phyloP scores from a whole-genome alignment of 2,888 invertebrate species.

The Falcaria lacertinaria region DNA sequence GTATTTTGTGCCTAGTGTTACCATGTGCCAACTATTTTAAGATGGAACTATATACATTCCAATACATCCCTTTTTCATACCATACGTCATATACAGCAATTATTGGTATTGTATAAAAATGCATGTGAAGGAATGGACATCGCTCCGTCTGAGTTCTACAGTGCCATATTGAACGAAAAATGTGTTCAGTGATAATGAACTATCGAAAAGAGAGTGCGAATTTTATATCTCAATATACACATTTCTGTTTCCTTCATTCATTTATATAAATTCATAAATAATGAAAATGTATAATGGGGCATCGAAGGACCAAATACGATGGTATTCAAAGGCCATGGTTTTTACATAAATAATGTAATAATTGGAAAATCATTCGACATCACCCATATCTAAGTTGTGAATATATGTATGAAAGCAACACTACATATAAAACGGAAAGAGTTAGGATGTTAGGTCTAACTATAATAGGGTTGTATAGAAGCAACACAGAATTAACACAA shows the following conservation, averaged over 20 bases:
- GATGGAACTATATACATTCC: background rate
- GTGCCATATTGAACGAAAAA: background rate
- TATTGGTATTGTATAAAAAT: background rate
- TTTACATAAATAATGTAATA: background rate
- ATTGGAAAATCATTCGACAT: background rate
- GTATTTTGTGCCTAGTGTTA: constrained; percentile 13
- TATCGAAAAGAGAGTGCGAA: background rate
- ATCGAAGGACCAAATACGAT: background rate
- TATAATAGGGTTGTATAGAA: background rate
- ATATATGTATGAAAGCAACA: background rate
- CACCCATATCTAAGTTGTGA: background rate
- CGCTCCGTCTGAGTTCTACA: background rate
- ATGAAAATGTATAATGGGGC: background rate
- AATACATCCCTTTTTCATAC: no score
- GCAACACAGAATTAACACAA: background rate
- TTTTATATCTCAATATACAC: no score
- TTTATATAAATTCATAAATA: background rate
- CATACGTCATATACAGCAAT: background rate
- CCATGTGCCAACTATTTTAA: constrained; percentile 2
- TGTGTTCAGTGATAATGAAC: constrained; percentile 4
- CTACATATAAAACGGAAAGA: background rate
- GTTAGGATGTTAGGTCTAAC: background rate
- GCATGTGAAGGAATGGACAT: background rate
- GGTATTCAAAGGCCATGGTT: no score
- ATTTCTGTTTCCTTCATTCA: no score